Evolutionary conservation across 2,888 invertebrate genomes (phyloP).

Genomic region (Malthinus flaveolus): DNA sequence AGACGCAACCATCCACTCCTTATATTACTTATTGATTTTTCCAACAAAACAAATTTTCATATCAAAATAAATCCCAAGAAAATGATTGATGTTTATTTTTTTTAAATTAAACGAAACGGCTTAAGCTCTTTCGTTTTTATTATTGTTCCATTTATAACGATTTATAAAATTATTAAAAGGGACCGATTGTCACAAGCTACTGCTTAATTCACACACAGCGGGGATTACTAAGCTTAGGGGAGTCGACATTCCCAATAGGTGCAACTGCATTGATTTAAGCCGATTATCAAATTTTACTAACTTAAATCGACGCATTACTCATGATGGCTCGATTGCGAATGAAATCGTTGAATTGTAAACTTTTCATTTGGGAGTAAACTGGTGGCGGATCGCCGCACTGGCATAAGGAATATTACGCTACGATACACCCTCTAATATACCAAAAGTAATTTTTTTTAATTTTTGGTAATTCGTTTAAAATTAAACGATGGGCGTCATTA

Average conservation of each 20-base stretch:
- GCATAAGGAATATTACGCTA: too few relatives aligned
- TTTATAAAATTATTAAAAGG: constrained; percentile 22
- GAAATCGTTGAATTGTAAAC: constrained; percentile 11
- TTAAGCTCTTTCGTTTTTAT: too few relatives aligned
- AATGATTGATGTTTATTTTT: too few relatives aligned
- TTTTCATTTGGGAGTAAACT: not conserved
- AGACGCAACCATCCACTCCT: not conserved
- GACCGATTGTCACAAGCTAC: constrained; percentile 23
- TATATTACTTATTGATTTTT: not conserved
- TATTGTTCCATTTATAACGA: too few relatives aligned
- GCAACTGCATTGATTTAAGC: constrained; percentile 32
- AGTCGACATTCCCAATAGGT: constrained; percentile 32
- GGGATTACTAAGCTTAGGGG: constrained; percentile 2
- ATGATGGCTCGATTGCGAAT: constrained; percentile 11
- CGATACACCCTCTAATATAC: too few relatives aligned
- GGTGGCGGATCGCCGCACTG: too few relatives aligned
- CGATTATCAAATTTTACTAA: constrained; percentile 31
- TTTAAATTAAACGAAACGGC: too few relatives aligned
- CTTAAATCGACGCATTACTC: constrained; percentile 25
- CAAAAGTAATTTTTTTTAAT: too few relatives aligned
- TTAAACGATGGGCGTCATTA: too few relatives aligned
- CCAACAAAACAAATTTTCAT: not conserved
- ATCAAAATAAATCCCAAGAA: too few relatives aligned
- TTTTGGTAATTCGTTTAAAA: too few relatives aligned
- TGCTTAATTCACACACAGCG: constrained; percentile 38